Evolutionary conservation across 2,113 vertebrate species (phyloP).

Genomic region (Odocoileus hemionus): DNA sequence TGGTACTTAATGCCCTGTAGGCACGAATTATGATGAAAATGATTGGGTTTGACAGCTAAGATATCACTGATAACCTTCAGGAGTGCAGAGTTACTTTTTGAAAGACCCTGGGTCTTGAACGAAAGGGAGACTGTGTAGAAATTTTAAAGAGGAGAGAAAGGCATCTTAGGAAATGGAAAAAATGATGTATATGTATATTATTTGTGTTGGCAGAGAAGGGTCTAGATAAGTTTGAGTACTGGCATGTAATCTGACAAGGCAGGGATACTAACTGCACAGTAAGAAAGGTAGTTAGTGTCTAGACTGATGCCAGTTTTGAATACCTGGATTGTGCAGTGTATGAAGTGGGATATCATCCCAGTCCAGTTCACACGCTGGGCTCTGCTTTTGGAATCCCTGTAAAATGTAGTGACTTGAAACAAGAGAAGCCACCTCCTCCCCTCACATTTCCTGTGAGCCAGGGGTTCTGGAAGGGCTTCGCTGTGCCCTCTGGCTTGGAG

Average conservation of each 20-base stretch:
- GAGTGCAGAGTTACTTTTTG: background rate
- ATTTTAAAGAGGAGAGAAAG: background rate
- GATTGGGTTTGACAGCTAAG: background rate
- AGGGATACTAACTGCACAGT: background rate
- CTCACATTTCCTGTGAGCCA: background rate
- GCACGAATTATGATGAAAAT: background rate
- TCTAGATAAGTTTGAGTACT: background rate
- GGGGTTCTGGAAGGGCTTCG: background rate
- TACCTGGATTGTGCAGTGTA: background rate
- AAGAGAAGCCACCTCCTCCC: background rate
- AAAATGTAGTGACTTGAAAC: background rate
- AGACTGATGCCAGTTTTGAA: background rate
- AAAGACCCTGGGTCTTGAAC: background rate
- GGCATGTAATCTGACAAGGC: background rate
- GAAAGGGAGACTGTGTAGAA: background rate
- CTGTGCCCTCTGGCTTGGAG: background rate
- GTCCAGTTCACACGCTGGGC: background rate
- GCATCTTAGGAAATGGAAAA: background rate
- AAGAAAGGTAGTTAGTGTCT: background rate
- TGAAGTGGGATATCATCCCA: background rate
- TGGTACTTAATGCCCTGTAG: background rate
- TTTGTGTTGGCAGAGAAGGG: background rate
- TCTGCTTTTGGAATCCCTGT: background rate
- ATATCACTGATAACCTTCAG: background rate
- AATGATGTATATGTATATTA: background rate